These are phyloP conservation scores for Bombus superbus DNA, from an alignment of 1,140 invertebrate species.

Conservation along the genomic window DNA sequence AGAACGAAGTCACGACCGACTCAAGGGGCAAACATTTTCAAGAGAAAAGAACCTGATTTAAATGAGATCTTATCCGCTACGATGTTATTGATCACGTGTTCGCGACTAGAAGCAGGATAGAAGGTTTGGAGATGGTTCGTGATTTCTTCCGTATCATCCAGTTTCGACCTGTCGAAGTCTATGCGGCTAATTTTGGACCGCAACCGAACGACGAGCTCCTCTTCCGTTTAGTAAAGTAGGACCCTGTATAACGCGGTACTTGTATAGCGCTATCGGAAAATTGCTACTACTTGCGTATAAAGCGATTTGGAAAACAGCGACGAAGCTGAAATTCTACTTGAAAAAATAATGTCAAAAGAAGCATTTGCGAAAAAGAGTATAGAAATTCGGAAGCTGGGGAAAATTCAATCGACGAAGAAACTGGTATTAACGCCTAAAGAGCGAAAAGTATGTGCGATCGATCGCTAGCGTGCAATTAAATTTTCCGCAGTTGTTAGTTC, in stretches of 20 bases:
- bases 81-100: constrained; percentile 57
- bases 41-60: constrained; percentile 53
- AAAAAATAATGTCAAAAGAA: no score
- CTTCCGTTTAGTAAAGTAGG: neutral
- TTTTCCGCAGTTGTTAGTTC: neutral
- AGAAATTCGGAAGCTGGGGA: no score
- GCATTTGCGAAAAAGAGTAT: no score
- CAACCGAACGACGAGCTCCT: neutral
- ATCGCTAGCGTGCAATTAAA: constrained; percentile 2
- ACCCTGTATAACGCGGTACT: no score
- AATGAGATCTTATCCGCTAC: constrained; percentile 65
- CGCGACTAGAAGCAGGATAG: neutral
- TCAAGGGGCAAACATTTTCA: neutral
- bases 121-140: constrained; percentile 13
- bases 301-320: neutral
- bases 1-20: neutral
- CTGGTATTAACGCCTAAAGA: no score
- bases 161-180: constrained; percentile 16
- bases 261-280: neutral
- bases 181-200: constrained; percentile 29
- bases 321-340: neutral
- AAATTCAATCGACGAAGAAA: no score
- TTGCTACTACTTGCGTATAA: neutral
- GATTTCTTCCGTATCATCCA: constrained; percentile 42
- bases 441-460: constrained; percentile 6